Base-by-base conservation (phyloP, 2,888 invertebrate species). In the Reticulitermes lucifugus region DNA sequence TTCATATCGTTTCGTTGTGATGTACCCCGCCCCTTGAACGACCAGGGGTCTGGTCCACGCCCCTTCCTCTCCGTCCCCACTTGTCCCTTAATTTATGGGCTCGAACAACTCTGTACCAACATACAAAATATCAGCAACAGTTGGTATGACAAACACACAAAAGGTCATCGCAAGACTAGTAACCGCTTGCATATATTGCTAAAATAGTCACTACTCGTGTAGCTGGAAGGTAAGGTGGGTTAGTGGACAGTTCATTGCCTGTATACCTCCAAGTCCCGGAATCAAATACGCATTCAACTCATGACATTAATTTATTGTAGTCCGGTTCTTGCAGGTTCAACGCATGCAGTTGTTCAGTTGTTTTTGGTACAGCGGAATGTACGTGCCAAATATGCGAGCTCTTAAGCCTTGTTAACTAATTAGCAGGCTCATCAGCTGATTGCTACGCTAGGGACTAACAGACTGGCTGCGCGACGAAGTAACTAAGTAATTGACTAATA, bases 1-100 rank as follows among this genome's bases (percentile, higher is more conserved):
- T 80, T 80, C 80, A 60, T 80, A 35, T 80, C 59, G 80, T 60
- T 80, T 80, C 41, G 80, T 35, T 80, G 80, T 59, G 80, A 80
- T 59, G 60, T 60, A 35, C 35, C 35, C 80, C 80, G 80, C 80
- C 80, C 80, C 55, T 79, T 59, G 35, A 80, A 80, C 80, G 80
- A 80, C 80, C 60, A 29, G 55, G 12, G 60, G 35, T 59, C 80
- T 41, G 29, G 35, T 80, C 29, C 60, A 55, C 80, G 80, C 80
- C 80, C 55, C 60, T 60, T 80, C n/a, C 80, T 55, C 59, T 80
- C 60, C 35, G 7, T 18, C 46, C 41, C 60, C 41, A 22, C 18
- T 35, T 59, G 25, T 60, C 80, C 10, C 21, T 35, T 59, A 80
- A 80, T 80, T 80, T 60, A 80, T 60, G 80, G 35, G 35, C 21